Percentiles rank a stretch among this genome's conserved stretches.
phyloP scores from a whole-genome alignment of 2,113 vertebrate genomes.

The Spilogale gracilis region DNA sequence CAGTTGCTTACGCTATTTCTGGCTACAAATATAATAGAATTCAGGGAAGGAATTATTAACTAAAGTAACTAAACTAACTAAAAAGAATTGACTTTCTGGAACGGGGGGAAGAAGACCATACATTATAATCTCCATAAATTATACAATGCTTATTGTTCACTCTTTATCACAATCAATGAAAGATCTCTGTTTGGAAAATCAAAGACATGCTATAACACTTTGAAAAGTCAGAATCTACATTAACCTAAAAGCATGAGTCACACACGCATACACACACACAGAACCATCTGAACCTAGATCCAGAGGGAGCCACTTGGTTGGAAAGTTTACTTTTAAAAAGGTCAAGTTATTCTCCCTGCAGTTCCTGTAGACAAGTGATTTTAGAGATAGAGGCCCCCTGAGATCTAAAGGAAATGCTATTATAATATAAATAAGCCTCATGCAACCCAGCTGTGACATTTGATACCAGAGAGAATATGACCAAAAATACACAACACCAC shows the following conservation, averaged over 20 bases:
- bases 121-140: constrained; percentile 29
- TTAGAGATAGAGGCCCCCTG: constrained; percentile 67
- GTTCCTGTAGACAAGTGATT: constrained; percentile 79
- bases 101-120: neutral
- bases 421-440: constrained; percentile 80
- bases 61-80: neutral
- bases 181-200: constrained; percentile 42
- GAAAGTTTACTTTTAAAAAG: constrained; percentile 81
- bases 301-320: constrained; percentile 67
- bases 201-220: constrained; percentile 35
- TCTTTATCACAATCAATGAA: constrained; percentile 37
- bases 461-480: constrained; percentile 75
- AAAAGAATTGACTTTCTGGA: constrained; percentile 42
- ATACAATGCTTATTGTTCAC: constrained; percentile 50
- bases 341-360: constrained; percentile 77
- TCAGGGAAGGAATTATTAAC: constrained; percentile 8
- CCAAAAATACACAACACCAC: constrained; percentile 66
- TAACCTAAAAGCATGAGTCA: constrained; percentile 66
- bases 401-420: constrained; percentile 79
- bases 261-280: neutral
- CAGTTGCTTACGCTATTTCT: neutral
- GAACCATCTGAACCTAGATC: constrained; percentile 67
- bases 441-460: constrained; percentile 78
- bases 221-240: constrained; percentile 65
- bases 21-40: constrained; percentile 30